Percentiles rank a stretch among this genome's conserved stretches.
Conservation (phyloP, 2,113 vertebrate species). For the Elachura formosa region DNA sequence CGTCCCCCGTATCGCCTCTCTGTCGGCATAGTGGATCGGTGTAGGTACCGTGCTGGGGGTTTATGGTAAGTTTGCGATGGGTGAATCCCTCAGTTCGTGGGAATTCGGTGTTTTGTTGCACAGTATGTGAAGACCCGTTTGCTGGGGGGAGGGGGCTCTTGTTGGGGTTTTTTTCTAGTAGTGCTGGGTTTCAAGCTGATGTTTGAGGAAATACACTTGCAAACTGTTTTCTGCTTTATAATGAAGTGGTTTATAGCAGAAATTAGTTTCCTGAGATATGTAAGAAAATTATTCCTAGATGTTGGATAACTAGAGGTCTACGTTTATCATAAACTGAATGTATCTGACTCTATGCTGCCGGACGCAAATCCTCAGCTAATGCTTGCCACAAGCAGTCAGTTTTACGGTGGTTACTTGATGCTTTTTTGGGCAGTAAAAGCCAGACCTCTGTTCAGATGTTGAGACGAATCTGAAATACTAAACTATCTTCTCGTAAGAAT, state of each 20-base stretch:
- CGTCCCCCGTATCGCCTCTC: not conserved
- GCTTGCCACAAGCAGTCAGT: not conserved
- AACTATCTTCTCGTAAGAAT: not conserved
- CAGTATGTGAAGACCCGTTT: not conserved
- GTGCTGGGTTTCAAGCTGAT: not conserved
- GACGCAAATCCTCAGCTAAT: not conserved
- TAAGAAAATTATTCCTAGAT: not conserved
- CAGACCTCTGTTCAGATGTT: not conserved
- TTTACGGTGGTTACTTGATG: not conserved
- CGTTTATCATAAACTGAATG: not conserved
- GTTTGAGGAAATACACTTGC: not conserved
- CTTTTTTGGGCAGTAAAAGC: not conserved
- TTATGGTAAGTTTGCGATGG: constrained; percentile 28
- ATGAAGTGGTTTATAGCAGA: not conserved
- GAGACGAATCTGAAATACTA: not conserved
- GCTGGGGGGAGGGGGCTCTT: no score
- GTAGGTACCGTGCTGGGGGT: not conserved
- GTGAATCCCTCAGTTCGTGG: not conserved
- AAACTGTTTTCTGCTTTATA: not conserved
- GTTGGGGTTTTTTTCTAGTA: no score
- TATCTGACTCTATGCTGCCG: not conserved
- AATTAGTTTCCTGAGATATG: not conserved
- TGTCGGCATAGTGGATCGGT: not conserved
- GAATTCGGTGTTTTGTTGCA: not conserved
- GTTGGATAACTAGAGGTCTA: not conserved